phyloP scores from a whole-genome alignment of 2,888 invertebrate species.

The Desoria tigrina region DNA sequence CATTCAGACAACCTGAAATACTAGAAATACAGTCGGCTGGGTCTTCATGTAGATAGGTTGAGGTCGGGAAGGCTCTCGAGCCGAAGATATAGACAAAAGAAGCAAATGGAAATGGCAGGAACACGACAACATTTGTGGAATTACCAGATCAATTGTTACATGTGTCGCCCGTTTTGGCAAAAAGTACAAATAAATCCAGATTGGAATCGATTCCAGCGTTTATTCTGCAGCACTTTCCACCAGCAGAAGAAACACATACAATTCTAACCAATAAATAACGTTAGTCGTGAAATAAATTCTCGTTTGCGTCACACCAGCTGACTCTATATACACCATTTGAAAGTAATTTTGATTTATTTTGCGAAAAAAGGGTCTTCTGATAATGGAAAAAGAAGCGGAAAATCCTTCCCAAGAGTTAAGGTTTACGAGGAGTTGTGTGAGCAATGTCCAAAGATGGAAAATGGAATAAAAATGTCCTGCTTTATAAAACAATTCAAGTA shows the following conservation, averaged over 20 bases:
- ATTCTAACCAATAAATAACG: slow-evolving; percentile 46
- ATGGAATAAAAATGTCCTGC: slow-evolving; percentile 6
- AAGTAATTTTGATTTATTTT: slow-evolving; percentile 48
- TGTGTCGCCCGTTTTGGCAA: slow-evolving; percentile 16
- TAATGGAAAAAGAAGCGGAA: slow-evolving; percentile 2
- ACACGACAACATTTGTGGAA: slow-evolving; percentile 1
- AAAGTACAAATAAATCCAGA: slow-evolving; percentile 6
- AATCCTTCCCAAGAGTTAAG: background rate
- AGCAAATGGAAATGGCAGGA: too few species aligned
- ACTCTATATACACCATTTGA: slow-evolving; percentile 28
- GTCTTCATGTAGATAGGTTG: too few species aligned
- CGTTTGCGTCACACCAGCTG: slow-evolving; percentile 43
- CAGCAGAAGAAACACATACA: slow-evolving; percentile 25
- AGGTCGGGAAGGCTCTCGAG: too few species aligned
- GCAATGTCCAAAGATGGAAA: slow-evolving; percentile 10
- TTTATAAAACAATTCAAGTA: background rate
- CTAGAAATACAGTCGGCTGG: too few species aligned
- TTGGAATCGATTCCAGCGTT: background rate
- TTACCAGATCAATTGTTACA: slow-evolving; percentile 10
- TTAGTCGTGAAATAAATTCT: slow-evolving; percentile 44
- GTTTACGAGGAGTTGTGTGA: slow-evolving; percentile 2
- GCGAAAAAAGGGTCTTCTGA: slow-evolving; percentile 15
- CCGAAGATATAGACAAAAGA: too few species aligned
- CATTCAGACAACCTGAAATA: too few species aligned
- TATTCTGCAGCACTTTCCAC: background rate